These are phyloP conservation scores for Digitonthophagus gazella DNA, from an alignment of 2,888 invertebrate species.

Conservation along the genomic window DNA sequence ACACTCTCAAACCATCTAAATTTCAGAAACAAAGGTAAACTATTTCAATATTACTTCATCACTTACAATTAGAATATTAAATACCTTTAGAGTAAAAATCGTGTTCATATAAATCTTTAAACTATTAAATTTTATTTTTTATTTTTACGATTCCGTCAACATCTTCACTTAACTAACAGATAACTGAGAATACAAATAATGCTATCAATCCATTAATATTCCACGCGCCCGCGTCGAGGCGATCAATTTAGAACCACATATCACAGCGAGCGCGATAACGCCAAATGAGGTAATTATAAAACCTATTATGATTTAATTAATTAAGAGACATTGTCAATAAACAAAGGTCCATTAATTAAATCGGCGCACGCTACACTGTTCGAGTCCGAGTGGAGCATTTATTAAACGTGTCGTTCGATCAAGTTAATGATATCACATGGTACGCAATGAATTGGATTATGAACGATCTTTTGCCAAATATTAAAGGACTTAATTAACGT, in stretches of 20 bases:
- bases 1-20: no score
- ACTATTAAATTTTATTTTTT: neutral
- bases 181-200: neutral
- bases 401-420: slow-evolving; percentile 4
- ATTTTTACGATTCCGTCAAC: neutral
- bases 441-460: neutral
- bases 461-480: neutral
- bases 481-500: neutral
- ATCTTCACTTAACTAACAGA: neutral
- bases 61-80: no score
- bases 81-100: no score
- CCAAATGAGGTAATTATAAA: slow-evolving; percentile 23
- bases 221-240: neutral
- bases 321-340: slow-evolving; percentile 25
- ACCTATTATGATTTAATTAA: slow-evolving; percentile 27
- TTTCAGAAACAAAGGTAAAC: no score
- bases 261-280: slow-evolving; percentile 2
- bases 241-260: no score
- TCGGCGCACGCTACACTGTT: slow-evolving; percentile 8
- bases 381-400: slow-evolving; percentile 1
- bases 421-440: neutral
- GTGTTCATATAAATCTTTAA: neutral
- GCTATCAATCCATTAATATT: neutral
- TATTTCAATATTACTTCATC: no score
- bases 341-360: slow-evolving; percentile 25